Percentiles rank a stretch among this genome's conserved stretches.
Conservation (phyloP, 1,140 invertebrate genomes). For the Spodoptera frugiperda region DNA sequence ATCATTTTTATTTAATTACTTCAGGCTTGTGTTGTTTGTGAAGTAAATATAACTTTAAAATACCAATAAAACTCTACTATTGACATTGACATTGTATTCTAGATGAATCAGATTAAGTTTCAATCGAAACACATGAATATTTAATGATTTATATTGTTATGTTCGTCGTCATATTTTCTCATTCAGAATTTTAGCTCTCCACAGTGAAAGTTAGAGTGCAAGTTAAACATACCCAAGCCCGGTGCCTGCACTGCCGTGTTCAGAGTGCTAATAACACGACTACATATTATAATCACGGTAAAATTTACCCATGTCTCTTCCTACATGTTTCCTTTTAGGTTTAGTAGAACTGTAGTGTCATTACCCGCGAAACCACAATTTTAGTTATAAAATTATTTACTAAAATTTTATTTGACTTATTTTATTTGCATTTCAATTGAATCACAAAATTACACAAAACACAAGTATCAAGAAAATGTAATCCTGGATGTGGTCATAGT, state of each 20-base stretch:
- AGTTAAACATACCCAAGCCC: slow-evolving; percentile 2
- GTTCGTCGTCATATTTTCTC: neutral
- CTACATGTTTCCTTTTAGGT: slow-evolving; percentile 13
- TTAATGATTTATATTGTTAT: neutral
- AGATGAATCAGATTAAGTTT: too few species aligned
- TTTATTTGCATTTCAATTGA: too few species aligned
- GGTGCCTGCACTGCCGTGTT: slow-evolving; percentile 5
- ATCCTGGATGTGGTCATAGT: too few species aligned
- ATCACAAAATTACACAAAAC: too few species aligned
- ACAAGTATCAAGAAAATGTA: too few species aligned
- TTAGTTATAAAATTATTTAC: neutral
- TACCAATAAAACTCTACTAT: too few species aligned
- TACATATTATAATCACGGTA: neutral
- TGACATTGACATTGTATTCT: too few species aligned
- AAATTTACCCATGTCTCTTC: neutral
- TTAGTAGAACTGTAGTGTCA: slow-evolving; percentile 1
- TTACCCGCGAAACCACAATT: neutral
- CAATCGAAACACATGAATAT: neutral
- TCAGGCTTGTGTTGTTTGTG: too few species aligned
- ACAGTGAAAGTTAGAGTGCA: slow-evolving; percentile 31
- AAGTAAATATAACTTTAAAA: too few species aligned
- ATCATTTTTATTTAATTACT: too few species aligned
- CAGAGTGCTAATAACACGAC: slow-evolving; percentile 16
- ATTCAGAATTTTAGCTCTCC: slow-evolving; percentile 10
- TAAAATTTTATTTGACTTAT: too few species aligned